Base-by-base conservation (phyloP, 1,140 invertebrate species). In the Drosophila ambigua region DNA sequence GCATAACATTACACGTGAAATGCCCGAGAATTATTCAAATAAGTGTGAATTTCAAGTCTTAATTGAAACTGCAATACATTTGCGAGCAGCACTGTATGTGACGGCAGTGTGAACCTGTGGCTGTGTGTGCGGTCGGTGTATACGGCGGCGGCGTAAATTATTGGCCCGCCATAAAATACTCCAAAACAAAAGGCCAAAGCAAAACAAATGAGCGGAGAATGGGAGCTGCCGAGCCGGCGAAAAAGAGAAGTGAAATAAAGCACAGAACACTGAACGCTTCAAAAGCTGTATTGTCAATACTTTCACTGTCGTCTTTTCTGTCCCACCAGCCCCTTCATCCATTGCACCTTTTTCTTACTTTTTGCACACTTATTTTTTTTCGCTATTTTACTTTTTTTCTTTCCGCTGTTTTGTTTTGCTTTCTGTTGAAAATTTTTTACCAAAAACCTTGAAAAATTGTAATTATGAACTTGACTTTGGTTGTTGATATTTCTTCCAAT, bases 401-500 rank as follows among this genome's bases (percentile, higher is more conserved):
- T 45, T 57, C 48, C 58, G 53, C 51, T 68, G 46, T 57, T 79
- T 50, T 57, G 60, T 76, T 62, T 75, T 59, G 65, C 64, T 74
- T 74, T 84, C 73, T 65, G 77, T 61, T 62, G 58, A 54, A 67
- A 84, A 80, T 72, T 85, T 73, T 85, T 85, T 85, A 71, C 74
- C 62, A 58, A 75, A 81, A 87, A 85, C 81, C 82, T 85, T 85
- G 82, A 85, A 69, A 11, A 87, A 87, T 67, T 85, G 61, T 87
- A 81, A 85, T 87, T 68, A 78, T 85, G 82, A 81, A 87, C 81
- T 85, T 85, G 82, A 80, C 82, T 82, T 82, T 87, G 78, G 79
- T 43, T 66, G 57, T 55, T 72, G 50, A 51, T 59, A 50, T 69
- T 82, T 3, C 31, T 3, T 0, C 8, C 35, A 2, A 39, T 13